Base-by-base conservation (phyloP, 2,797 vertebrate species). In the Nasua narica region DNA sequence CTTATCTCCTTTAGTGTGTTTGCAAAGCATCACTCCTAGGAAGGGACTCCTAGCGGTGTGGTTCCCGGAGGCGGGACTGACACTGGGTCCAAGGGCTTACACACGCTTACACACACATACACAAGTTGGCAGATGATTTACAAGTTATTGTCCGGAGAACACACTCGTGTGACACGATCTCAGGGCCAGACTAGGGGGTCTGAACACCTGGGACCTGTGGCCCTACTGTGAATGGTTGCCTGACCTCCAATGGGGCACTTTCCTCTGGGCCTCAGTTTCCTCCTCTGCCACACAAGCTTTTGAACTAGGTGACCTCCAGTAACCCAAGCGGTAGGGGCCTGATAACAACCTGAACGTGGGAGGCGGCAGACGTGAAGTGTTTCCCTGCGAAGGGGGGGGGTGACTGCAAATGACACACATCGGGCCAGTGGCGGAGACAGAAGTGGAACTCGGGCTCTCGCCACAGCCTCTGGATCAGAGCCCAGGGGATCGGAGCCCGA, bases 301-400 rank as follows among this genome's bases (percentile, higher is more conserved):
- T 32, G 35, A 77, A 90, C 86, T 52, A 67, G 78, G 74, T 37
- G 69, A 74, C 50, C 85, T 85, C 85, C 43, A 48, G 25, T 32
- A n/a, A 87, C 48, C 35, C 72, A 56, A 19, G 54, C 0, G 4
- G 50, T 5, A 65, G 70, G 54, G 50, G 56, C n/a, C 62, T 16
- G 23, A 2, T 25, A 43, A 56, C 14, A 40, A 27, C 35, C 56
- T 65, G 58, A 25, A 40, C 32, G 10, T 10, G 43, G 35, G 46
- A 77, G 37, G 2, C 21, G 54, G 40, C 3, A 7, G 58, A 76
- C 12, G 29, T 3, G 37, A 65, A n/a, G 58, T 8, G 35, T 74
- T 83, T 69, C 56, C 43, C 50, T 37, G 16, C 3, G 0, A 82
- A 48, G 60, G 19, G 35, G 74, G 72, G 72, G 7, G 3, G 37